Conservation (phyloP, 1,140 invertebrate species). For the Arion vulgaris region DNA sequence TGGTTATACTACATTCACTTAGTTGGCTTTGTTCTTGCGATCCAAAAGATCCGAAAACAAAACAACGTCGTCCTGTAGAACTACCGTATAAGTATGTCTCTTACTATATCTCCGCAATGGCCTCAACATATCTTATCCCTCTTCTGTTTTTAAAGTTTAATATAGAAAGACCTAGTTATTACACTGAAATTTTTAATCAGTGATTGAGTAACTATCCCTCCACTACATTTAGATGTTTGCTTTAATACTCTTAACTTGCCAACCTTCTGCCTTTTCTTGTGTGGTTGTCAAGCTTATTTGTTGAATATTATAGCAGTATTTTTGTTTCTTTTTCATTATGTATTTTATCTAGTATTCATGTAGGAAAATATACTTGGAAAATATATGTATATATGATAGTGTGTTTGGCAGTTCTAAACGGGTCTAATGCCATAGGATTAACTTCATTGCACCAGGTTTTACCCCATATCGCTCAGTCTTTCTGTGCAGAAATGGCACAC, state of each 20-base stretch:
- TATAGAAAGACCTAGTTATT: constrained; percentile 27
- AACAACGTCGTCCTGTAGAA: constrained; percentile 77
- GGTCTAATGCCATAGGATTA: no score
- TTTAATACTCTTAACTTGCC: neutral
- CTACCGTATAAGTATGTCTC: constrained; percentile 84
- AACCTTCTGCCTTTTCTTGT: neutral
- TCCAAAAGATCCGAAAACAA: constrained; percentile 70
- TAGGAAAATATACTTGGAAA: no score
- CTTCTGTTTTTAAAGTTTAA: constrained; percentile 18
- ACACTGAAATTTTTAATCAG: constrained; percentile 26
- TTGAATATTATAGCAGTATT: no score
- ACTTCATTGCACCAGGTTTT: no score
- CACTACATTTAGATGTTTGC: neutral
- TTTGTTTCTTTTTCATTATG: no score
- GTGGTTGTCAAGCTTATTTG: neutral
- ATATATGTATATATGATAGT: no score
- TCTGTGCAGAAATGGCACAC: no score
- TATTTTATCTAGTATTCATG: no score
- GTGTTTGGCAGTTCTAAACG: no score
- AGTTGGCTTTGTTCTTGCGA: constrained; percentile 80
- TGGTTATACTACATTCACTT: constrained; percentile 79
- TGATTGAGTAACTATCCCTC: neutral
- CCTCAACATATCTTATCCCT: constrained; percentile 83
- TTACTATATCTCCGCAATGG: constrained; percentile 74
- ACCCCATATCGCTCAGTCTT: no score